These are phyloP conservation scores for Drosophila paranaensis DNA, from an alignment of 2,888 invertebrate species.

Conservation along the genomic window DNA sequence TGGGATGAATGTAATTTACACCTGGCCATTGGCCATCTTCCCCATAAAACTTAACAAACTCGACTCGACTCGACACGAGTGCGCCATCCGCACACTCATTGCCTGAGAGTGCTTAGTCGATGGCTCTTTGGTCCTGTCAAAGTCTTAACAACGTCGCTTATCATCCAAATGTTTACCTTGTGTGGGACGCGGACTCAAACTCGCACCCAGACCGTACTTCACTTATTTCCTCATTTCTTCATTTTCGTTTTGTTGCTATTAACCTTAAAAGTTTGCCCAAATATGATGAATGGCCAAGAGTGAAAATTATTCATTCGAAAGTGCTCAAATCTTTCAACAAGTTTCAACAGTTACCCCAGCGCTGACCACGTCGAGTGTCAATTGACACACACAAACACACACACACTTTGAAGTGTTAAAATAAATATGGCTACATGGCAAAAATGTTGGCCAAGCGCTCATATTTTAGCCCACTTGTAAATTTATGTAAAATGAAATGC, in stretches of 20 bases:
- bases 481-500: conserved; percentile 59
- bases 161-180: neutral
- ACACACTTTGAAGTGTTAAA: conserved; percentile 36
- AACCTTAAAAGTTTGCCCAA: conserved; percentile 22
- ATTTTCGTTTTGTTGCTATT: neutral
- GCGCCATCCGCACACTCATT: neutral
- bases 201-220: neutral
- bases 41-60: neutral
- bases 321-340: conserved; percentile 41
- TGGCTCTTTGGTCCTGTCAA: neutral
- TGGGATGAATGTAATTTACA: neutral
- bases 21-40: neutral
- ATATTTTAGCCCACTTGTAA: conserved; percentile 41
- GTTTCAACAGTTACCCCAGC: conserved; percentile 29
- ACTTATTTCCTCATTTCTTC: neutral
- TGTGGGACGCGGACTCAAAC: neutral
- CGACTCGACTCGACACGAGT: too few relatives aligned
- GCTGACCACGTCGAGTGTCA: conserved; percentile 38
- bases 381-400: conserved; percentile 32
- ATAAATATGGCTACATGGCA: conserved; percentile 57
- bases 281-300: conserved; percentile 30
- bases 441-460: conserved; percentile 50
- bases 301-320: conserved; percentile 53
- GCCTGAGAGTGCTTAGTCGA: neutral
- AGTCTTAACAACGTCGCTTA: conserved; percentile 7